Evolutionary conservation across 2,113 vertebrate species (phyloP).

Genomic region (Rhea americana): DNA sequence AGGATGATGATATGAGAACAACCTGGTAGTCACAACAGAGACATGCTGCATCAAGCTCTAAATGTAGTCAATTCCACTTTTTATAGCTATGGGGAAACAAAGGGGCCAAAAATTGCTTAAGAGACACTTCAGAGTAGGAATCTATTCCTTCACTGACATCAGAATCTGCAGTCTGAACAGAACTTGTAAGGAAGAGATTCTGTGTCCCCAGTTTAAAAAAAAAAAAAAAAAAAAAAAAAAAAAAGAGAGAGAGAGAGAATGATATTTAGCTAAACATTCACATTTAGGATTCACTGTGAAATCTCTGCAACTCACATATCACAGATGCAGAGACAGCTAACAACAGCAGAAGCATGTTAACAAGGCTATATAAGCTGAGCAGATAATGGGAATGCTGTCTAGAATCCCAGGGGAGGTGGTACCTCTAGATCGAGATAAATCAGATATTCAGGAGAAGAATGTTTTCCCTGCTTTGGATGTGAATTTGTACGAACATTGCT

Average conservation of each 20-base stretch:
- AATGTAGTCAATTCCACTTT: not conserved
- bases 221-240: too few relatives aligned
- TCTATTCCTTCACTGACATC: not conserved
- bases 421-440: not conserved
- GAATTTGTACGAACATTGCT: not conserved
- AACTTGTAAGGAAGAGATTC: not conserved
- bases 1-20: not conserved
- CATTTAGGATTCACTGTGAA: not conserved
- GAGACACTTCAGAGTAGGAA: accelerated
- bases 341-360: not conserved
- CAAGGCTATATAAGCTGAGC: not conserved
- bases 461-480: not conserved
- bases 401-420: not conserved
- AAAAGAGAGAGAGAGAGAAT: too few relatives aligned
- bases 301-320: not conserved
- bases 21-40: not conserved
- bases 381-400: not conserved
- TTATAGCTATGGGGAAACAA: not conserved
- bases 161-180: not conserved
- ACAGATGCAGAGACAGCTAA: not conserved
- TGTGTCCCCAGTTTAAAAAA: not conserved
- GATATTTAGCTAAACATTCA: not conserved
- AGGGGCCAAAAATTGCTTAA: not conserved
- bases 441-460: not conserved
- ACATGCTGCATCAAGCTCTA: not conserved